Base-by-base conservation (phyloP, 2,797 vertebrate species). In the Poeciliopsis gracilis region DNA sequence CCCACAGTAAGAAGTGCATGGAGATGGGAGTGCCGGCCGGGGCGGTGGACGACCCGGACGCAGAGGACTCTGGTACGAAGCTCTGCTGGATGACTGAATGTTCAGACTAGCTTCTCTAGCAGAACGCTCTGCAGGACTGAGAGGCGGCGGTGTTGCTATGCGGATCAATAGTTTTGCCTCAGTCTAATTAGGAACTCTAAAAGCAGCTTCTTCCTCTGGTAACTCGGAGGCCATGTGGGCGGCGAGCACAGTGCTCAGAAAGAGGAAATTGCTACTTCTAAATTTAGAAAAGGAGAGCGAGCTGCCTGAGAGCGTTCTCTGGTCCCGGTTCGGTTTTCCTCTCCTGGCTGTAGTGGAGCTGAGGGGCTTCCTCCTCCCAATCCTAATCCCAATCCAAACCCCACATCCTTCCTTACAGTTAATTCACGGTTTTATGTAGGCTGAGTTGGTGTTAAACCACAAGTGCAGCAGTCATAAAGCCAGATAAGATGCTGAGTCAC, bases 1-100 rank as follows among this genome's bases (percentile, higher is more conserved):
- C 98, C 86, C 98, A 99, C 93, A 99, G 98, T 94, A 99, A 99
- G 95, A 99, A 99, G 80, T 99, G 98, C 94, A 92, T 97, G 96
- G 98, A 99, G 95, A 97, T 99, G 96, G 98, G 98, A 77, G 95
- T 99, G 86, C 96, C 97, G 0, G 94, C 96, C 82, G 96, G 96
- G 84, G 92, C 96, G 86, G 94, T 97, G 85, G 98, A 99, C 47
- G 98, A 99, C 82, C 97, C 97, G 86, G 98, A 99, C 84, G 94
- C 96, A 76, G 98, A 99, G 87, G 98, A 99, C 91, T 97, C 97
- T 83, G 98, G 98, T 99, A 97, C 92, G 46, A 30, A 79, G 51
- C 77, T 82, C 83, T 47, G 47, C 18, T 69, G 5, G 36, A 13
- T 23, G 61, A 66, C 38, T 66, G 38, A 12, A 66, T 41, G 63